Conservation (phyloP, 2,113 vertebrate species). For the Danio rerio region DNA sequence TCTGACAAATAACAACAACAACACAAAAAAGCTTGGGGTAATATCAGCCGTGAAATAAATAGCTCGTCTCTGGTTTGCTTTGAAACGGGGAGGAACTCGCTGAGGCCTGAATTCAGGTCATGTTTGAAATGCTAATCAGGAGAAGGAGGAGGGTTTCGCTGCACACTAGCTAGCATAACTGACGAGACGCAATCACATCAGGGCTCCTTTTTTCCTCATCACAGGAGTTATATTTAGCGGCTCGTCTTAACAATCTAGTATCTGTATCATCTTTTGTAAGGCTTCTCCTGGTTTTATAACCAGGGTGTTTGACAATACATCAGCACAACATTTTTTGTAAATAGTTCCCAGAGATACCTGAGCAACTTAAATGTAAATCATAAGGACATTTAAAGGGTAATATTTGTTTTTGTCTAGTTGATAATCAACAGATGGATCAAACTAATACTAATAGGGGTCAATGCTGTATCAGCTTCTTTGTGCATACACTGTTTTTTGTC, state of each 20-base stretch:
- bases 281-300: not conserved
- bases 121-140: constrained; percentile 48
- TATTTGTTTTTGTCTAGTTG: no score
- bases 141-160: not conserved
- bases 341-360: not conserved
- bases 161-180: not conserved
- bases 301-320: not conserved
- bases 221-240: not conserved
- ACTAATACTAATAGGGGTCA: no score
- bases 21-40: constrained; percentile 7
- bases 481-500: no score
- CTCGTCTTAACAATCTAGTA: not conserved
- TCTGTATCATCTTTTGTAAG: not conserved
- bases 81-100: not conserved
- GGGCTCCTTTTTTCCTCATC: not conserved
- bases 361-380: not conserved
- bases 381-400: no score
- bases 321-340: not conserved
- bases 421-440: no score
- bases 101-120: constrained; percentile 37
- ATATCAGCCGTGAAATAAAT: constrained; percentile 31
- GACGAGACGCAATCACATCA: not conserved
- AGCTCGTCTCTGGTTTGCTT: constrained; percentile 26
- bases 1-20: not conserved
- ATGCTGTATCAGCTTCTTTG: no score